Base-by-base conservation (phyloP, 37 sponge, comb jelly and placozoan species). In the Ianthella basta region DNA sequence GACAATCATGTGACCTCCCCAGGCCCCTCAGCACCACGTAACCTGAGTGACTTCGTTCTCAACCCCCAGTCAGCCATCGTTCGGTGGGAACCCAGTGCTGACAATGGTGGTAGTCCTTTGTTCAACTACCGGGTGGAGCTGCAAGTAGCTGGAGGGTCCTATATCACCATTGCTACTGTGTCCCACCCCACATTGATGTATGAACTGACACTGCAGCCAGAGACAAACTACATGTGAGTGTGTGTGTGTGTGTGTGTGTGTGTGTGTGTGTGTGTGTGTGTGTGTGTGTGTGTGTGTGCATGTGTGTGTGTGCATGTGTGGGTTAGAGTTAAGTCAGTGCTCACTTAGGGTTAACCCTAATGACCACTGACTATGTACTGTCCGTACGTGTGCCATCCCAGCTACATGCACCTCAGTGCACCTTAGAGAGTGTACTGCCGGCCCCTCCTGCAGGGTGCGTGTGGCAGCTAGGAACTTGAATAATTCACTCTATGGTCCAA, bases 261-360 rank as follows among this genome's bases (percentile, higher is more conserved):
- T 61, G 64, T 27, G 29, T 61, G 29, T 69, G 34, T 69, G 70
- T 69, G 70, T 69, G 70, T 69, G 70, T 69, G 70, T 69, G 70
- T 69, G 70, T 69, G 70, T 30, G 70, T 69, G 70, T 69, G 70
- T 69, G 70, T 69, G 70, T 69, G 70, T 69, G 70, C 27, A 33
- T 69, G 70, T 69, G 70, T 69, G 70, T 69, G 70, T 69, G 70
- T 69, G 64, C 14, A 10, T 61, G 29, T 69, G 34, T 69, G 70
- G 10, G 70, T 69, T 30, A 27, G 70, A 27, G 70, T 69, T 69
- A 2, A 27, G 27, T n/a, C 33, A 4, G 34, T 30, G 34, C 27
- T 10, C 27, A 16, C 27, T 24, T 64, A 16, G 59, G 18, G 18
- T 18, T 19, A 56, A 56, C 15, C 59, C 18, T 56, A 18, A 15